phyloP scores from a whole-genome alignment of 2,888 invertebrate species.

The Rhabditoides inermis region DNA sequence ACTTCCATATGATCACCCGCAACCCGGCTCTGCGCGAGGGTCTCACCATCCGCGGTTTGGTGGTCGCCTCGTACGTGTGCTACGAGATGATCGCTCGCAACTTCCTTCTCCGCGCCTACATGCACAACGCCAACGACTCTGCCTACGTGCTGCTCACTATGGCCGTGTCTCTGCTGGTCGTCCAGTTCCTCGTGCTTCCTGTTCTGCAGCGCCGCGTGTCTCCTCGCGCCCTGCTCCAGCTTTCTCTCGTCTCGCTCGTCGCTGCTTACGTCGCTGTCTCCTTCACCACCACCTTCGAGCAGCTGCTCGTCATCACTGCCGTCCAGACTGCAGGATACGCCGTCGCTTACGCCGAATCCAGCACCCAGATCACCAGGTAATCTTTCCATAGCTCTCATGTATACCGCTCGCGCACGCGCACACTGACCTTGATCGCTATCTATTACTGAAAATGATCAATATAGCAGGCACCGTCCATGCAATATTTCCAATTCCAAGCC shows the following conservation, averaged over 20 bases:
- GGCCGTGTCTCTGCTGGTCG: conserved; percentile 42
- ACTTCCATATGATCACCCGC: conserved; percentile 45
- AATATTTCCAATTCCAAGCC: too few species aligned
- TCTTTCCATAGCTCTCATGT: background rate
- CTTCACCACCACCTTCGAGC: conserved; percentile 42
- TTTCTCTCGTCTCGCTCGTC: conserved; percentile 33
- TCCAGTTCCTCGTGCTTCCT: conserved; percentile 48
- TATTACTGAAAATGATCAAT: too few species aligned
- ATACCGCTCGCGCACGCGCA: too few species aligned
- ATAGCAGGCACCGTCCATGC: too few species aligned
- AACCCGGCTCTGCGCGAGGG: conserved; percentile 44
- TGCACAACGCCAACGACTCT: conserved; percentile 47
- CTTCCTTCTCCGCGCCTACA: conserved; percentile 49
- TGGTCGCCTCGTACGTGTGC: conserved; percentile 49
- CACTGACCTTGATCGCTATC: too few species aligned
- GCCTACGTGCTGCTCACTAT: conserved; percentile 48
- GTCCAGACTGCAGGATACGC: conserved; percentile 50
- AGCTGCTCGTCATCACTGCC: conserved; percentile 46
- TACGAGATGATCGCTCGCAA: conserved; percentile 51
- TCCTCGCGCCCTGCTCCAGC: conserved; percentile 35
- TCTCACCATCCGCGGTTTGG: conserved; percentile 39
- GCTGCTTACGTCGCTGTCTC: conserved; percentile 36
- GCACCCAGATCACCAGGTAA: conserved; percentile 49
- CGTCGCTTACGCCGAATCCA: conserved; percentile 49
- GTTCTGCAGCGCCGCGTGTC: conserved; percentile 34